These are phyloP conservation scores for Furcifer pardalis DNA, from an alignment of 2,797 vertebrate species.

Conservation along the genomic window DNA sequence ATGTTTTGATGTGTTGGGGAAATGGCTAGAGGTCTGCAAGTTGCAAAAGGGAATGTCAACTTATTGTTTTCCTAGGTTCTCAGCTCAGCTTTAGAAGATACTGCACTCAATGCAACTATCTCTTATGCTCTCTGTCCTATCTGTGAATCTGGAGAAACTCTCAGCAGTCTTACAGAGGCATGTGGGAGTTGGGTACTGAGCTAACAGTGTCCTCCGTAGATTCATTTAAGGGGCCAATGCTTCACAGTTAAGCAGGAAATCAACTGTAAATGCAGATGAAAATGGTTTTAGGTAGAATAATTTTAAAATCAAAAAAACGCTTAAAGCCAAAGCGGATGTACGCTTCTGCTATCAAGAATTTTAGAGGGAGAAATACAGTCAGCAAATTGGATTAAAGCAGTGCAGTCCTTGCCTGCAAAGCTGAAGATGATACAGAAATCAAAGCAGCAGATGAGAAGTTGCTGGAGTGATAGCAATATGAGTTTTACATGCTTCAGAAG, in stretches of 20 bases:
- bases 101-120: not conserved
- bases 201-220: not conserved
- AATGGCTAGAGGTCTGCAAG: not conserved
- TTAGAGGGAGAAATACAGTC: not conserved
- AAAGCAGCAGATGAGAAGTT: slow-evolving; percentile 26
- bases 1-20: not conserved
- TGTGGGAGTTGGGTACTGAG: not conserved
- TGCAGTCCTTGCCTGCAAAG: slow-evolving; percentile 14
- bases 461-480: slow-evolving; percentile 42
- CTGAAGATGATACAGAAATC: slow-evolving; percentile 38
- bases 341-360: not conserved
- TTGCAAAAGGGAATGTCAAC: not conserved
- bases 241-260: not conserved
- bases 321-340: not conserved
- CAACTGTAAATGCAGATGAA: slow-evolving; percentile 1
- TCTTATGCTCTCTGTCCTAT: no score
- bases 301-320: not conserved
- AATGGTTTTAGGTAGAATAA: not conserved
- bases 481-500: slow-evolving; percentile 47
- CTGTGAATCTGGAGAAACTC: not conserved
- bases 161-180: not conserved
- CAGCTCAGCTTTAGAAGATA: not conserved
- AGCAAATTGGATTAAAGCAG: slow-evolving; percentile 9
- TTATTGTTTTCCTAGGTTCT: not conserved
- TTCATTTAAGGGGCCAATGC: not conserved